Conservation (phyloP, 2,888 invertebrate species). For the Andrena trimmerana region DNA sequence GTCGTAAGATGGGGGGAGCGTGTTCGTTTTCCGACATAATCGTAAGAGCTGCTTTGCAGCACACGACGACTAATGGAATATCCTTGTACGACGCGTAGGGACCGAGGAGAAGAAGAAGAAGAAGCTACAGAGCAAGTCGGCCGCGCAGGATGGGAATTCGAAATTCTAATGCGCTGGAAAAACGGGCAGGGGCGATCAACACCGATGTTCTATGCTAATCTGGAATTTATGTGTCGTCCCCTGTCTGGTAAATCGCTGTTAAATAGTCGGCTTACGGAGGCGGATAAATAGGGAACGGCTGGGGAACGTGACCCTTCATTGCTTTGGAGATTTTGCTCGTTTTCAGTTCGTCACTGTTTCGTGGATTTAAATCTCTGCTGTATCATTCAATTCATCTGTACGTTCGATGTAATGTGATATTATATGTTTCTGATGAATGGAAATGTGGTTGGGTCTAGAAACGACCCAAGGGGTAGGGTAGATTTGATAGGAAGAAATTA, state of each 20-base stretch:
- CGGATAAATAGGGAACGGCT: neutral
- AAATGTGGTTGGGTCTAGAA: no score
- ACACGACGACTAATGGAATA: conserved; percentile 66
- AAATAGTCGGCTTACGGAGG: neutral
- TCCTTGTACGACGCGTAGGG: conserved; percentile 63
- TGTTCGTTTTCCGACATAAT: conserved; percentile 62
- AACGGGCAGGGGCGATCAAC: neutral
- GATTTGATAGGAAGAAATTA: no score
- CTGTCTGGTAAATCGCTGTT: neutral
- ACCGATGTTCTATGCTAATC: conserved; percentile 27
- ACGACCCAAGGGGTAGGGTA: no score
- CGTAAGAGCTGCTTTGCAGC: conserved; percentile 57
- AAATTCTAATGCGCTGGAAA: conserved; percentile 59
- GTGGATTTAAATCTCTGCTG: no score
- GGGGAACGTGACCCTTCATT: neutral
- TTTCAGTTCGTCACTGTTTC: neutral
- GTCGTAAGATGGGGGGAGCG: neutral
- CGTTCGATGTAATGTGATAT: no score
- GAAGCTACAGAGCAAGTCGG: conserved; percentile 22
- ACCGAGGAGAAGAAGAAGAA: conserved; percentile 8
- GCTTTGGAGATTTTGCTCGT: neutral
- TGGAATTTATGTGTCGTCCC: conserved; percentile 26
- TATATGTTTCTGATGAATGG: no score
- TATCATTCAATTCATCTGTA: no score
- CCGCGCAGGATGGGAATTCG: conserved; percentile 60